phyloP scores from a whole-genome alignment of 2,113 vertebrate species.

The Oreochromis aureus region DNA sequence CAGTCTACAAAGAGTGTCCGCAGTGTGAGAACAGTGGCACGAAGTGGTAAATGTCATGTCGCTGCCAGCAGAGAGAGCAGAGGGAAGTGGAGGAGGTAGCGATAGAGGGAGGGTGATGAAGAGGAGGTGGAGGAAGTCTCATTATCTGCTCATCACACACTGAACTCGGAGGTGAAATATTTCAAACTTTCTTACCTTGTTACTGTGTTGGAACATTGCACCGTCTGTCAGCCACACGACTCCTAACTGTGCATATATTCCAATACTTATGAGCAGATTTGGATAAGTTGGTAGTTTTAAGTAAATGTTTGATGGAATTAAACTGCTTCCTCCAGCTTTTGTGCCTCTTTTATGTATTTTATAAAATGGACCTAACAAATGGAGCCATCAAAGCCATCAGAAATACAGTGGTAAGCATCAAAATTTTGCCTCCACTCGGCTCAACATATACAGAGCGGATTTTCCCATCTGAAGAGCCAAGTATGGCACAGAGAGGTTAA shows the following conservation, averaged over 20 bases:
- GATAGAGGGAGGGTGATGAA: neutral
- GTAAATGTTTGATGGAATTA: neutral
- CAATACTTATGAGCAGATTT: neutral
- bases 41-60: constrained; percentile 11
- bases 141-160: neutral
- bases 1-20: neutral
- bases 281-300: neutral
- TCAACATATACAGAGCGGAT: neutral
- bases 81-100: neutral
- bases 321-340: neutral
- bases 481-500: constrained; percentile 25
- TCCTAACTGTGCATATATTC: neutral
- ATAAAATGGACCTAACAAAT: neutral
- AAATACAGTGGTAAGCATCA: neutral
- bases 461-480: neutral
- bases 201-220: neutral
- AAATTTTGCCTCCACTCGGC: neutral
- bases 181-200: neutral
- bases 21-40: neutral
- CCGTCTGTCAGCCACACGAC: neutral
- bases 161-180: neutral
- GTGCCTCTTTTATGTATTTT: neutral
- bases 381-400: neutral
- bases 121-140: neutral
- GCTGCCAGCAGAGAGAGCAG: neutral